phyloP scores from a whole-genome alignment of 2,888 invertebrate species.

The Sipha maydis region DNA sequence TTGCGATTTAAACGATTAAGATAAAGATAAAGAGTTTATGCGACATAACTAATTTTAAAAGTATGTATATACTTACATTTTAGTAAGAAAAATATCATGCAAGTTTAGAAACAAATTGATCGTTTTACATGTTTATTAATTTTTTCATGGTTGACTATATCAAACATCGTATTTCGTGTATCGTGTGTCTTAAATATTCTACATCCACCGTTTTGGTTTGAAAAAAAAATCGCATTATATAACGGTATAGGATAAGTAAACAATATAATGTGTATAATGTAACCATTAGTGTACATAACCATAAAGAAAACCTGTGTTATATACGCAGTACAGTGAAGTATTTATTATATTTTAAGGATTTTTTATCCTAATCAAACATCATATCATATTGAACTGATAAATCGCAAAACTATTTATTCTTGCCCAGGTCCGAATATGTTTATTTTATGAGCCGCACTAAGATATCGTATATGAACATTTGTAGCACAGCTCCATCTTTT shows the following conservation, averaged over 20 bases:
- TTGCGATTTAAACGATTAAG: conserved; percentile 1
- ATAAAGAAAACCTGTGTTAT: neutral
- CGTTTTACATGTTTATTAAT: neutral
- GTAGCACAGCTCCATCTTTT: neutral
- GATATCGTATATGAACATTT: neutral
- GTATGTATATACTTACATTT: neutral
- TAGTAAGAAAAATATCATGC: neutral
- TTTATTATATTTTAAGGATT: neutral
- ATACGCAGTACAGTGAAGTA: neutral
- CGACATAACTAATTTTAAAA: neutral
- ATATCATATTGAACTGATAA: neutral
- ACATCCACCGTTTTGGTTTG: neutral
- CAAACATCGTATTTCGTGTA: neutral
- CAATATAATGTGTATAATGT: neutral
- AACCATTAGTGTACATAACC: neutral
- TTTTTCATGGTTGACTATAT: neutral
- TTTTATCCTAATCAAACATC: conserved; percentile 30
- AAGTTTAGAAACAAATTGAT: neutral
- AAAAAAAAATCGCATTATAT: neutral
- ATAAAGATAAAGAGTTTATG: neutral
- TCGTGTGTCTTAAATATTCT: neutral
- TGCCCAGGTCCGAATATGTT: neutral
- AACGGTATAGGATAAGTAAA: neutral
- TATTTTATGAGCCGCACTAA: neutral
- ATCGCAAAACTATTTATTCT: neutral